These are phyloP conservation scores for Frankliniella intonsa DNA, from an alignment of 2,888 invertebrate species.

Conservation along the genomic window DNA sequence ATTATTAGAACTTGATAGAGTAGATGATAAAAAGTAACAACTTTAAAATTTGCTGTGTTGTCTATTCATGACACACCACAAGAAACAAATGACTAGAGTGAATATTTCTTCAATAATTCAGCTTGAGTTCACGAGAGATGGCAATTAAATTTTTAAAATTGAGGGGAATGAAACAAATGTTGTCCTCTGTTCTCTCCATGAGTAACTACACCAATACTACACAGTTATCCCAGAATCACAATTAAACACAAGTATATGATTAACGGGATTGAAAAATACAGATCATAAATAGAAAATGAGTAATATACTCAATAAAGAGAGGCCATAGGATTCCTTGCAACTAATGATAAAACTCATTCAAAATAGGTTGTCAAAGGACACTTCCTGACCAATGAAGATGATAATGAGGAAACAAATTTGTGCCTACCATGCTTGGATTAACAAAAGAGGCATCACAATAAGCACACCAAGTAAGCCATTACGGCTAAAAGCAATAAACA, in stretches of 20 bases:
- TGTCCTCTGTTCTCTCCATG: no score
- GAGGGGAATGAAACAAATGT: no score
- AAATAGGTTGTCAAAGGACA: not conserved
- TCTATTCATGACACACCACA: not conserved
- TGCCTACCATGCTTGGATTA: slow-evolving; percentile 24
- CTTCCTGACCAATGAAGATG: not conserved
- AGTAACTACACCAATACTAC: no score
- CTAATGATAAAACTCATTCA: no score
- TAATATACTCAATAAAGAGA: no score
- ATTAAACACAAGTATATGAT: no score
- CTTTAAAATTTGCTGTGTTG: slow-evolving; percentile 28
- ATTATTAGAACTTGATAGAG: slow-evolving; percentile 12
- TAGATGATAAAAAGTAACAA: slow-evolving; percentile 31
- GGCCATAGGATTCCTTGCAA: no score
- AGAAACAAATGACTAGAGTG: slow-evolving; percentile 3
- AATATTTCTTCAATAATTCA: slow-evolving; percentile 12
- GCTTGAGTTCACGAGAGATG: not conserved
- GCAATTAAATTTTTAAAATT: no score
- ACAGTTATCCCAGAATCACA: no score
- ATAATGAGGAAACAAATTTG: not conserved
- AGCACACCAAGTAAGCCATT: slow-evolving; percentile 37
- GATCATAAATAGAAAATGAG: no score
- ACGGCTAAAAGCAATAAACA: slow-evolving; percentile 39
- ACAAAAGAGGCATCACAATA: slow-evolving; percentile 2
- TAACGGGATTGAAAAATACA: no score